A percentile compares a stretch with the other conserved stretches of the same genome.
phyloP scores from a whole-genome alignment of 2,888 invertebrate genomes.

The Sesia apiformis region DNA sequence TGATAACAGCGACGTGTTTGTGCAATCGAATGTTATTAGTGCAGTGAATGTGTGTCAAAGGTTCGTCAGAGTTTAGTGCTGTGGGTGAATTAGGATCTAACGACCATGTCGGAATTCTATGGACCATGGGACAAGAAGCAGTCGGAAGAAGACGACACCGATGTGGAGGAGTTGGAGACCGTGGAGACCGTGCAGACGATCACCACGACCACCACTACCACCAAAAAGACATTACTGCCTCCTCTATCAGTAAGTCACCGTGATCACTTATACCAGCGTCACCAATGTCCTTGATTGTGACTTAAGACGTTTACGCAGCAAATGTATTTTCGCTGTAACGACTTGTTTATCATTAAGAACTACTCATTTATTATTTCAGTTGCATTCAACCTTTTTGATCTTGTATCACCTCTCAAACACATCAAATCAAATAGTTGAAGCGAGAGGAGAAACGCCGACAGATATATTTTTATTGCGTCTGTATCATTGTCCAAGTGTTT shows the following conservation, averaged over 20 bases:
- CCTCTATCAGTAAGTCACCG: constrained; percentile 36
- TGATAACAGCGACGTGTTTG: constrained; percentile 23
- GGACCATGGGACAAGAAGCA: constrained; percentile 54
- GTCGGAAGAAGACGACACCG: constrained; percentile 23
- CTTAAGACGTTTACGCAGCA: constrained; percentile 13
- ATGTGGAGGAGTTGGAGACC: constrained; percentile 31
- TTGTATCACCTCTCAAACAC: background rate
- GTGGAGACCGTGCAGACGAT: constrained; percentile 48
- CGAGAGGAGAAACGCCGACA: constrained; percentile 15
- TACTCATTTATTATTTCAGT: background rate
- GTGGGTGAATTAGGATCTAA: constrained; percentile 33
- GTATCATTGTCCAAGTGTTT: constrained; percentile 57
- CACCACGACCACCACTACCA: constrained; percentile 53
- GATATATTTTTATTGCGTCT: constrained; percentile 43
- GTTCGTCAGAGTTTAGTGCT: constrained; percentile 40
- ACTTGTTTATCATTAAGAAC: constrained; percentile 9
- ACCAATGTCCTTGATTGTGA: constrained; percentile 34
- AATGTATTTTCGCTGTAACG: constrained; percentile 33
- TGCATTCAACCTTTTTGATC: background rate
- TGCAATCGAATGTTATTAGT: constrained; percentile 26
- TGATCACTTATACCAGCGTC: constrained; percentile 2
- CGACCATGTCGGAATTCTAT: constrained; percentile 65
- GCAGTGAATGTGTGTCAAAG: constrained; percentile 54
- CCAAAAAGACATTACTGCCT: constrained; percentile 21
- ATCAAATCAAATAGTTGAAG: background rate